Evolutionary conservation across 1,140 invertebrate genomes (phyloP), one percentile per base, ranked within the genome.

Genomic region (Drosophila aff.): DNA sequence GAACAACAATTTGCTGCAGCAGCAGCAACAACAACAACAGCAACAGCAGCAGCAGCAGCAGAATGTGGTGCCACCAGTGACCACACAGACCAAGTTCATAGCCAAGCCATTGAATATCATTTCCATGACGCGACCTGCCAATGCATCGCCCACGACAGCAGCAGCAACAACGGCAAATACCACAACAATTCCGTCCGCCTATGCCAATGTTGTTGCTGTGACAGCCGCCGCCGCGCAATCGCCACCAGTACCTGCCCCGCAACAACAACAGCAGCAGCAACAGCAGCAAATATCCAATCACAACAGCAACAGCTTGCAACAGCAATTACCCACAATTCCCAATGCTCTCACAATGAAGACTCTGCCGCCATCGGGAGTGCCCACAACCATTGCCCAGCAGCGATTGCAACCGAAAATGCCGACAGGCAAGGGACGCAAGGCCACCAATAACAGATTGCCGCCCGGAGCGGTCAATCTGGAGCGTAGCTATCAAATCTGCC

Each of bases 401-500:
- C 76, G 92, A 81, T 67, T 89, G 90, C 85, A 91, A 53, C 81
- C 76, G 40, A 89, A 93, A 75, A 79, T 87, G 61, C 73, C 92
- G 53, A 92, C 85, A 55, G 91, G 79, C 44, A 93, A 93, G 63
- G 81, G 94, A 1, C 93, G 93, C 38, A 93, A 95, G 41, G 94
- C 94, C 43, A 92, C 94, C 11, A 92, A 93, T 28, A 95, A 94
- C 47, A 97, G 96, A 93, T 95, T 97, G 65, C 97, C 97, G 7
- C 97, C 97, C 0, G 97, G 97, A 6, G 96, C 96, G 26, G 97
- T 98, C 9, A 99, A 99, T 93, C 93, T 99, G 15, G 97, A 98
- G 92, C 94, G 98, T 36, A 99, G 98, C 82, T 98, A 98, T 92
- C 97, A 99, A 93, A 99, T 99, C 81, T 99, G 98, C 93, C 97